Evolutionary conservation across 1,140 invertebrate genomes (phyloP).

Genomic region (Calliopsis andreniformis): DNA sequence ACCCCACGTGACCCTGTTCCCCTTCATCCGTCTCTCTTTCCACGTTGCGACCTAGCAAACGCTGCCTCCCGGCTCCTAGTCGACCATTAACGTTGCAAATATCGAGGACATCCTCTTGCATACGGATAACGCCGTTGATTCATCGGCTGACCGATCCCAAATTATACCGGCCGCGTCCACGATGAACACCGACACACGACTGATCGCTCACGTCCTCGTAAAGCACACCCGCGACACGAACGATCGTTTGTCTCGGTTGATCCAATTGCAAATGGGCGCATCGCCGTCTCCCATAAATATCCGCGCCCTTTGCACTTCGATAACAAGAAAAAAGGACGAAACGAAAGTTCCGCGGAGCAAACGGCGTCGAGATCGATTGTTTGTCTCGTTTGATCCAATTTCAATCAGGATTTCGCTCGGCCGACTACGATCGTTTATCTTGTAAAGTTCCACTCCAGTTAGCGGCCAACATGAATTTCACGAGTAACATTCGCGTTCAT

Average conservation of each 20-base stretch:
- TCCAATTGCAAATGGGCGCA: slow-evolving; percentile 58
- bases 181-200: slow-evolving; percentile 27
- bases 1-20: slow-evolving; percentile 66
- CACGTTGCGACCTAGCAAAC: not conserved
- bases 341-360: slow-evolving; percentile 28
- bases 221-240: slow-evolving; percentile 44
- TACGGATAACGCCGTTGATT: slow-evolving; percentile 47
- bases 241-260: slow-evolving; percentile 60
- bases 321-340: not conserved
- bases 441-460: slow-evolving; percentile 54
- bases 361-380: slow-evolving; percentile 54
- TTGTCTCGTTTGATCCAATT: slow-evolving; percentile 65
- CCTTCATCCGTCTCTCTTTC: slow-evolving; percentile 49
- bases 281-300: slow-evolving; percentile 41
- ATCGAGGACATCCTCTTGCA: slow-evolving; percentile 4
- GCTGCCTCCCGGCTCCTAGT: not conserved
- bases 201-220: slow-evolving; percentile 30
- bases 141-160: slow-evolving; percentile 29
- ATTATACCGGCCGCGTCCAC: slow-evolving; percentile 38
- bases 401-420: slow-evolving; percentile 59
- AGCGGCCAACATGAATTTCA: slow-evolving; percentile 35
- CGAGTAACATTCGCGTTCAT: slow-evolving; percentile 45
- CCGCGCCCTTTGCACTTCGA: slow-evolving; percentile 18
- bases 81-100: slow-evolving; percentile 33
- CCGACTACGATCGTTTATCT: slow-evolving; percentile 57